Evolutionary conservation across 2,888 invertebrate genomes (phyloP).

Genomic region (Trichopria drosophilae): DNA sequence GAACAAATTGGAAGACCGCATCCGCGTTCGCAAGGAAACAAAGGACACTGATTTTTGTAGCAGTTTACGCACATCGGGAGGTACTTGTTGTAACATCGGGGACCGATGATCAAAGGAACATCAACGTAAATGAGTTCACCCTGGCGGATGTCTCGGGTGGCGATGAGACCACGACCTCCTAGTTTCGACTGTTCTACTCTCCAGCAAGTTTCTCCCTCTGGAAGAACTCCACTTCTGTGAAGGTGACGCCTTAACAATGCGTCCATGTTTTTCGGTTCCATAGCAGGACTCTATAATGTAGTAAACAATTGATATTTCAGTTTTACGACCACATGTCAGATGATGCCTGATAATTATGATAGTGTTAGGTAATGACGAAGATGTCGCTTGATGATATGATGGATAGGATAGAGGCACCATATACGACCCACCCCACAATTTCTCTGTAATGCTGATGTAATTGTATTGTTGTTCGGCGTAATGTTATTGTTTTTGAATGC

Average conservation of each 20-base stretch:
- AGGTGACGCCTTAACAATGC: conserved; percentile 40
- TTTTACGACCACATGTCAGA: too few species aligned
- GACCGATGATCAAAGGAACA: conserved; percentile 71
- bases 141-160: conserved; percentile 66
- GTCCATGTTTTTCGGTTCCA: conserved; percentile 38
- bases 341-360: too few species aligned
- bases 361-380: too few species aligned
- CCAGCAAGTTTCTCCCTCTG: conserved; percentile 58
- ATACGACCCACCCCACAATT: too few species aligned
- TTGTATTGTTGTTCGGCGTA: too few species aligned
- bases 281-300: too few species aligned
- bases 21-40: conserved; percentile 63
- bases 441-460: too few species aligned
- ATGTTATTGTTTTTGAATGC: too few species aligned
- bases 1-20: conserved; percentile 76
- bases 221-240: conserved; percentile 32
- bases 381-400: too few species aligned
- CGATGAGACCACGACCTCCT: conserved; percentile 74
- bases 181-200: conserved; percentile 64
- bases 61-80: conserved; percentile 70
- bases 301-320: too few species aligned
- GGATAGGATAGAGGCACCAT: too few species aligned
- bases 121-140: conserved; percentile 76
- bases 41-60: conserved; percentile 57
- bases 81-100: conserved; percentile 62